Base-by-base conservation (phyloP, 2,113 vertebrate species). In the Actenoides hombroni region DNA sequence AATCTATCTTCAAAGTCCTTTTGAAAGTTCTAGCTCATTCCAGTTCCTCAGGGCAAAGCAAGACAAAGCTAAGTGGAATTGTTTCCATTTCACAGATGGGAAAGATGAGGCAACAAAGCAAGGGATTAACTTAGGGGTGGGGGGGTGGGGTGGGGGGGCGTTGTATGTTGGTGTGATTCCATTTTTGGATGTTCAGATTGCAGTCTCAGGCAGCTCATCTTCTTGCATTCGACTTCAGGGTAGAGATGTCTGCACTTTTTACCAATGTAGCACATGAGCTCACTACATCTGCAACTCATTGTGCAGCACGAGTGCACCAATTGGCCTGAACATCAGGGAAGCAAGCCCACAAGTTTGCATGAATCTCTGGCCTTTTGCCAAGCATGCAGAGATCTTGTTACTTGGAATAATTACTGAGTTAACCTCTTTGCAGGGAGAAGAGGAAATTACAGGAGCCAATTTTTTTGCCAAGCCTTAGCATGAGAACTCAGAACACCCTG, bases 281-380 rank as follows among this genome's bases (percentile, higher is more conserved):
- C 88, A 92, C 69, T 86, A 63, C 92, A 96, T 97, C 95, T 95
- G 96, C 80, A 92, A 95, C 77, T 95, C 86, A 88, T 94, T 94
- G 86, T 78, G 77, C 59, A 95, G 79, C 19, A 0, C 23, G 46
- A 95, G 76, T 67, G 76, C 80, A 94, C 42, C 88, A 88, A 78
- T 51, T 75, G 88, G 88, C 86, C 83, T 33, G 51, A 92, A 82
- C 60, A 81, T 68, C 73, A 84, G 86, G 56, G 64, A 95, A 94
- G 65, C 25, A 46, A 94, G 56, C 83, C 71, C 88, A 71, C 51
- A 77, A 92, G 31, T 94, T 86, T 77, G 83, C 90, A 92, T 91
- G 92, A 95, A 94, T 91, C 83, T 83, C 83, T 96, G 95, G 92
- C 53, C 57, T 64, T 74, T 68, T 2, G 64, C 94, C 95, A 95